Evolutionary conservation across 2,113 vertebrate genomes (phyloP).

Genomic region (Pao palembangensis): DNA sequence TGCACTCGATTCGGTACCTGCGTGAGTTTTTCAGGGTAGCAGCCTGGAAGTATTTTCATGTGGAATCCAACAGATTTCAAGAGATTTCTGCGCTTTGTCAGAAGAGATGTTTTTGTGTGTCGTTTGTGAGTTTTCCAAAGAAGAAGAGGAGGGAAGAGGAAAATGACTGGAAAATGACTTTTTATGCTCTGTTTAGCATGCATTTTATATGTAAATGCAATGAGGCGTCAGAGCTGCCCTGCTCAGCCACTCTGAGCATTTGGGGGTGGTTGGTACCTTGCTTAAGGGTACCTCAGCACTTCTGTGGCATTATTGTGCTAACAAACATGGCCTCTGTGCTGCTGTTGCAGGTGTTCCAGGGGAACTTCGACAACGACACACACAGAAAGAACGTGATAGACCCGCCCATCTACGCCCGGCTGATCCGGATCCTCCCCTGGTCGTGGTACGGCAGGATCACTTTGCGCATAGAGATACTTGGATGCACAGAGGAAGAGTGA

Average conservation of each 20-base stretch:
- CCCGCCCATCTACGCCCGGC: constrained; percentile 86
- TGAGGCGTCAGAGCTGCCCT: too few species aligned
- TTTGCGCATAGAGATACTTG: constrained; percentile 90
- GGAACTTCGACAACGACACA: constrained; percentile 98
- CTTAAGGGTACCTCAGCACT: background rate
- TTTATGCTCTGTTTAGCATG: background rate
- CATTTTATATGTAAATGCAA: constrained; percentile 1
- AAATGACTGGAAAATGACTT: too few species aligned
- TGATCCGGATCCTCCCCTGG: constrained; percentile 93
- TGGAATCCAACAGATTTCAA: too few species aligned
- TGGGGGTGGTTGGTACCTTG: background rate
- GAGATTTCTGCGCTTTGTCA: too few species aligned
- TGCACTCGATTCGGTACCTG: constrained; percentile 18
- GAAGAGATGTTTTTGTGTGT: too few species aligned
- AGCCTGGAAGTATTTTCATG: background rate
- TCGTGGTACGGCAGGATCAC: constrained; percentile 98
- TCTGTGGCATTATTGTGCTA: constrained; percentile 5
- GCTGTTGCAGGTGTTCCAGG: constrained; percentile 99
- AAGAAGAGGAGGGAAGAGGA: too few species aligned
- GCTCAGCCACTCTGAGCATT: too few species aligned
- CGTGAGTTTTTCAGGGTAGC: constrained; percentile 21
- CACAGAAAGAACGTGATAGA: constrained; percentile 98
- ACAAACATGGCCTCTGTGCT: constrained; percentile 32
- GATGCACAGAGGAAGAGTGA: constrained; percentile 92
- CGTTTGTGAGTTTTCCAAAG: too few species aligned